phyloP scores from a whole-genome alignment of 2,797 vertebrate species.

The Cryptoblepharus egeriae region DNA sequence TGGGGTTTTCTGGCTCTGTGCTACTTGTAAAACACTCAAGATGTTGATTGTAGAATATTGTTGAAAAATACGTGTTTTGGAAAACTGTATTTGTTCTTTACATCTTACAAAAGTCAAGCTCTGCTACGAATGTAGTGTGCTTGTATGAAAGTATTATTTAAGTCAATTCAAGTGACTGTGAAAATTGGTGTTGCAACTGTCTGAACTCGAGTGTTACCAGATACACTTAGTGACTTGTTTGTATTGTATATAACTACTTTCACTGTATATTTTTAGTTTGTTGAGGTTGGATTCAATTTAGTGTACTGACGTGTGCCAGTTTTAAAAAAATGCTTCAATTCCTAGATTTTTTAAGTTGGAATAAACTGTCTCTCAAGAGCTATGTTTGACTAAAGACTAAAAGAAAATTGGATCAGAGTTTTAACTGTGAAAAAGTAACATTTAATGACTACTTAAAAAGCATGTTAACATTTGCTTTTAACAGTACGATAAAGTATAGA shows the following conservation, averaged over 20 bases:
- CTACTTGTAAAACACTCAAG: slow-evolving; percentile 39
- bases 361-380: slow-evolving; percentile 3
- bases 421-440: slow-evolving; percentile 47
- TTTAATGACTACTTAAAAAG: slow-evolving; percentile 40
- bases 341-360: slow-evolving; percentile 1
- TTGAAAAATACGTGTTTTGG: slow-evolving; percentile 48
- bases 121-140: slow-evolving; percentile 65
- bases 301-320: slow-evolving; percentile 25
- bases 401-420: slow-evolving; percentile 11
- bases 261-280: slow-evolving; percentile 62
- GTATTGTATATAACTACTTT: slow-evolving; percentile 48
- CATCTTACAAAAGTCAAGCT: slow-evolving; percentile 60
- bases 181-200: slow-evolving; percentile 68
- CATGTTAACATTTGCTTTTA: slow-evolving; percentile 41
- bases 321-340: slow-evolving; percentile 23
- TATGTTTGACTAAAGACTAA: slow-evolving; percentile 19
- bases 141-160: slow-evolving; percentile 63
- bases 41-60: slow-evolving; percentile 31
- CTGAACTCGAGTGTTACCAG: slow-evolving; percentile 65
- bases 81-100: slow-evolving; percentile 43
- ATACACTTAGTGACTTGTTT: slow-evolving; percentile 57
- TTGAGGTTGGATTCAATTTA: slow-evolving; percentile 54
- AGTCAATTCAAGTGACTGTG: slow-evolving; percentile 78
- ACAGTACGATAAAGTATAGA: slow-evolving; percentile 1
- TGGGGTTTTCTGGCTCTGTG: background rate